These are phyloP conservation scores for Oenanthe oenanthe DNA, from an alignment of 2,113 vertebrate species.

Conservation along the genomic window DNA sequence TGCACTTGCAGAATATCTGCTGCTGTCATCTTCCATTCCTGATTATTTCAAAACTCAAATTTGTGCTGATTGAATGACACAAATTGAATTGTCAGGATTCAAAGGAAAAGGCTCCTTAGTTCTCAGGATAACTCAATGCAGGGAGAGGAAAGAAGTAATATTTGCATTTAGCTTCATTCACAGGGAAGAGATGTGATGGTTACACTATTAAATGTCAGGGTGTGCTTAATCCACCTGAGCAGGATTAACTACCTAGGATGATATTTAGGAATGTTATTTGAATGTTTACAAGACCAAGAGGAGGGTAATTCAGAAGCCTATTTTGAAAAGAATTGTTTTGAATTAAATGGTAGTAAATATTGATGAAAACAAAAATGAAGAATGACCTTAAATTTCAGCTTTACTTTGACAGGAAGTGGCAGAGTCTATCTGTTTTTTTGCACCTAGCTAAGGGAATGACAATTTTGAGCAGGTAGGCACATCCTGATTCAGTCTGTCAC, in stretches of 20 bases:
- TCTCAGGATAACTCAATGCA: not conserved
- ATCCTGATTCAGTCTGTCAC: not conserved
- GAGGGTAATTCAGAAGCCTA: not conserved
- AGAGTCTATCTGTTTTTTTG: not conserved
- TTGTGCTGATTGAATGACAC: not conserved
- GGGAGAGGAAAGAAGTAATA: not conserved
- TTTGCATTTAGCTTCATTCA: accelerated
- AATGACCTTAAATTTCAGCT: not conserved
- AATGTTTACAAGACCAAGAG: not conserved
- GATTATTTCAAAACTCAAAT: not conserved
- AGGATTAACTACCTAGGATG: not conserved
- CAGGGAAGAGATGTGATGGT: not conserved
- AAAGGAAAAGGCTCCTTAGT: not conserved
- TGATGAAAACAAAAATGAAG: not conserved
- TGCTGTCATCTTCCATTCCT: not conserved
- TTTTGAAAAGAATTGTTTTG: not conserved
- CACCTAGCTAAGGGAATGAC: not conserved
- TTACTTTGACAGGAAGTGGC: not conserved
- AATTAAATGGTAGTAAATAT: not conserved
- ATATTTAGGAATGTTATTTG: not conserved
- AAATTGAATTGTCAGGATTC: not conserved
- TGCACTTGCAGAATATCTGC: not conserved
- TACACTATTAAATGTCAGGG: not conserved
- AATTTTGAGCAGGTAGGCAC: not conserved
- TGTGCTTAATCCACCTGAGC: not conserved